Conservation (phyloP, 2,113 vertebrate species). For the Semnornis frantzii region DNA sequence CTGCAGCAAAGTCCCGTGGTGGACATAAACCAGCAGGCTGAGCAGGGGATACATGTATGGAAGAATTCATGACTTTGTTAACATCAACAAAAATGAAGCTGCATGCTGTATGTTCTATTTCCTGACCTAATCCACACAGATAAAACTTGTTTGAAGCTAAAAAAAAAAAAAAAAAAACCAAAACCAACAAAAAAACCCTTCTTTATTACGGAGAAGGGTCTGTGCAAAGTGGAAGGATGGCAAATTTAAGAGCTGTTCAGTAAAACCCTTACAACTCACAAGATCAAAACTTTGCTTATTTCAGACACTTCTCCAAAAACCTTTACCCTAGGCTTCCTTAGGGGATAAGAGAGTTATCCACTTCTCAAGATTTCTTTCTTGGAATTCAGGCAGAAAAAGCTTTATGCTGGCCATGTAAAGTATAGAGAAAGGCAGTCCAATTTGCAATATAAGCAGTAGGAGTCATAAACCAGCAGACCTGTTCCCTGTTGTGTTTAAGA, state of each 20-base stretch:
- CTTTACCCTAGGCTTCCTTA: not conserved
- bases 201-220: not conserved
- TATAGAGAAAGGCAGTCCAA: not conserved
- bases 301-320: not conserved
- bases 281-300: not conserved
- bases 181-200: too few species aligned
- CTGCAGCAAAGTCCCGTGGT: not conserved
- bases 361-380: not conserved
- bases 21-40: not conserved
- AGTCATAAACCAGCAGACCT: not conserved
- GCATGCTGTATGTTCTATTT: not conserved
- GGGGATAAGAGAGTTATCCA: not conserved
- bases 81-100: not conserved
- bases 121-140: not conserved
- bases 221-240: not conserved
- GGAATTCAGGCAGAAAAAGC: not conserved
- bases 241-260: not conserved
- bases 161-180: not conserved
- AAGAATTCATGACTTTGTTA: not conserved
- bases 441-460: not conserved
- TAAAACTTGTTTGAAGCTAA: not conserved
- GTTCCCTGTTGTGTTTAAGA: not conserved
- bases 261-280: not conserved
- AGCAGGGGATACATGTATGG: not conserved
- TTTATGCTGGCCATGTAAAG: not conserved